These are phyloP conservation scores for Rhodinocichla rosea DNA, from an alignment of 2,113 vertebrate genomes.

Conservation along the genomic window DNA sequence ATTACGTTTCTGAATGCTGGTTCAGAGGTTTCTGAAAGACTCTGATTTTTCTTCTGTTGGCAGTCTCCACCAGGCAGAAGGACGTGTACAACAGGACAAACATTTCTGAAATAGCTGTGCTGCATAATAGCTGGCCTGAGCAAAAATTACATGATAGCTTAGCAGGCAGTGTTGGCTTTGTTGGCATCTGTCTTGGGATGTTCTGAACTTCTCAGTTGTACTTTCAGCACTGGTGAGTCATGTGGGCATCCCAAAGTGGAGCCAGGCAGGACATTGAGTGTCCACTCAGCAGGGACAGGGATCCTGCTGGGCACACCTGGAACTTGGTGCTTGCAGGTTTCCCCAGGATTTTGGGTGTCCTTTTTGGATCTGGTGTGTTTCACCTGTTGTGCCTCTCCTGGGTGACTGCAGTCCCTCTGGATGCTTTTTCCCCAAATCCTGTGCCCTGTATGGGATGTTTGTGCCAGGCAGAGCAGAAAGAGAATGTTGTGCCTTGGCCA, in stretches of 20 bases:
- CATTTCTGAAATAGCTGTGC: neutral
- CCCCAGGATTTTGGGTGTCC: neutral
- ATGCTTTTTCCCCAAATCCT: neutral
- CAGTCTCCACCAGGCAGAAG: neutral
- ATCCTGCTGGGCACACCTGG: neutral
- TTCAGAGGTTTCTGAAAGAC: neutral
- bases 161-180: neutral
- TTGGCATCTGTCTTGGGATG: neutral
- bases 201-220: neutral
- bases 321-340: neutral
- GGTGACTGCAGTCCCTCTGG: neutral
- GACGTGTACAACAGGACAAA: neutral
- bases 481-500: neutral
- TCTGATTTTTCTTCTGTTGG: neutral
- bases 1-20: neutral
- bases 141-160: neutral
- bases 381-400: neutral
- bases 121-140: neutral
- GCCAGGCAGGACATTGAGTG: neutral
- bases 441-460: fast-evolving
- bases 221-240: neutral
- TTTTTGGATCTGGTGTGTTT: neutral
- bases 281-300: neutral
- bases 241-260: neutral
- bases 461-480: neutral